phyloP scores from a whole-genome alignment of 2,113 vertebrate genomes.

The Oenanthe oenanthe region DNA sequence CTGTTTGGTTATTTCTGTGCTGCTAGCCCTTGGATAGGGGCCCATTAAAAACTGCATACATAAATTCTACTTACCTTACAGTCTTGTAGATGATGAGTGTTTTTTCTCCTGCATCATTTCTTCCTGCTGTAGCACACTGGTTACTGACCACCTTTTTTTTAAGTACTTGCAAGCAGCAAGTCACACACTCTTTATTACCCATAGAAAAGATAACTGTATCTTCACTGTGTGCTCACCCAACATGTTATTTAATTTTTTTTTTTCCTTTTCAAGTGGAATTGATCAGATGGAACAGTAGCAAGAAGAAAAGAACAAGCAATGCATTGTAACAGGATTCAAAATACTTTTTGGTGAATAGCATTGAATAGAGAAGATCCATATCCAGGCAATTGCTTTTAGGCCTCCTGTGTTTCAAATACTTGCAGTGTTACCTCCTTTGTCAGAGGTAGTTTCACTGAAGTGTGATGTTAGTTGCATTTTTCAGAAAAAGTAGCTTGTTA shows the following conservation, averaged over 20 bases:
- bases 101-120: neutral
- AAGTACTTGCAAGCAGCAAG: neutral
- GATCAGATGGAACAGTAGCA: neutral
- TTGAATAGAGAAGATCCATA: neutral
- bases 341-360: neutral
- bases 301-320: neutral
- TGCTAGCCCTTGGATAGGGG: neutral
- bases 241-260: neutral
- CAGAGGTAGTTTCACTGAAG: neutral
- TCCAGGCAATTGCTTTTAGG: neutral
- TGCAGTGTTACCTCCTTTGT: neutral
- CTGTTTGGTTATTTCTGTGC: neutral
- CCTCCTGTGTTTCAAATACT: neutral
- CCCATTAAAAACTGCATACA: neutral
- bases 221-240: neutral
- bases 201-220: neutral
- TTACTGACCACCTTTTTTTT: neutral
- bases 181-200: neutral
- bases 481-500: neutral
- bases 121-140: accelerated
- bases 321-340: neutral
- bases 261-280: neutral
- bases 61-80: neutral
- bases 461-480: neutral
- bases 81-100: neutral